Conservation (phyloP, 2,888 invertebrate species). For the Stenolophus ochropezus region DNA sequence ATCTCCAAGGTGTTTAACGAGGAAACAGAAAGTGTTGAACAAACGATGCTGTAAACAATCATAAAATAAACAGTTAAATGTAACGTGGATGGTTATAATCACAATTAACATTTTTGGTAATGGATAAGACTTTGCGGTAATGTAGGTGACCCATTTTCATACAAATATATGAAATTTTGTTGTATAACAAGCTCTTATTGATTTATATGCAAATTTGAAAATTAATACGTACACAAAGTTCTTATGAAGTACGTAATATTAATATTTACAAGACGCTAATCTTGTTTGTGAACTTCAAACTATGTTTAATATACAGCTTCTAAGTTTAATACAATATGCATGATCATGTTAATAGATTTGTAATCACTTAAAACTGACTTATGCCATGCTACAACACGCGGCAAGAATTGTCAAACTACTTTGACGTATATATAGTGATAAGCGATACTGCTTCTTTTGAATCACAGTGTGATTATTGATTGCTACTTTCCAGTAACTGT, state of each 20-base stretch:
- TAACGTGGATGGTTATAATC: background rate
- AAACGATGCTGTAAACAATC: background rate
- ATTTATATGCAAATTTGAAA: slow-evolving; percentile 33
- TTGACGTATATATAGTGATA: background rate
- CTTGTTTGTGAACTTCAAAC: slow-evolving; percentile 28
- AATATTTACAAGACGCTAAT: slow-evolving; percentile 27
- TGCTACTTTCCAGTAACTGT: no score
- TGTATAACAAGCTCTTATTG: background rate
- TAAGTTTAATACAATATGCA: slow-evolving; percentile 35
- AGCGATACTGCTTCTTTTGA: no score
- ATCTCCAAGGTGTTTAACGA: background rate
- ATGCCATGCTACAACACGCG: background rate
- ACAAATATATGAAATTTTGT: background rate
- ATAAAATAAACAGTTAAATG: background rate
- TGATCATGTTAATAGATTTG: slow-evolving; percentile 17
- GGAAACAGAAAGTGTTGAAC: background rate
- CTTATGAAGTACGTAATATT: slow-evolving; percentile 1
- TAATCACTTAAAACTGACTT: slow-evolving; percentile 14
- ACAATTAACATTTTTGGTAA: background rate
- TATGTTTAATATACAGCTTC: slow-evolving; percentile 23
- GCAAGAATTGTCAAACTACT: background rate
- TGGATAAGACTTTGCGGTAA: background rate
- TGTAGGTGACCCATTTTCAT: background rate
- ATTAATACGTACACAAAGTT: slow-evolving; percentile 10
- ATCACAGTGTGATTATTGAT: no score